Evolutionary conservation across 2,888 invertebrate species (phyloP), one percentile per base, ranked within the genome.

Genomic region (Liodrosophila aerea): DNA sequence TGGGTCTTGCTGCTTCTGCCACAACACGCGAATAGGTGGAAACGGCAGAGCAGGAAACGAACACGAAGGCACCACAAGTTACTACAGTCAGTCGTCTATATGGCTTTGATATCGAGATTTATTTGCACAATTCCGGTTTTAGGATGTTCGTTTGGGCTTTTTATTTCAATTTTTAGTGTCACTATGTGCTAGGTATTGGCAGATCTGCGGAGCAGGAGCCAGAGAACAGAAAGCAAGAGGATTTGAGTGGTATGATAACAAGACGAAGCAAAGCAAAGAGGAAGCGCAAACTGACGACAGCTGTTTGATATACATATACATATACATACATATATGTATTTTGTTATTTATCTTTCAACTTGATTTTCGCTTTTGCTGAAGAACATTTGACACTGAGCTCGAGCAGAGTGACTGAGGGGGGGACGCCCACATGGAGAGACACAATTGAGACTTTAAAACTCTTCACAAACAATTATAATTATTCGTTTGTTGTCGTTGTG

Each of bases 41-140:
- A 34, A 34, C 45, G 53, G 64, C 47, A 41, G 62, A 60, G 45
- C 53, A 51, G 66, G 50, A 76, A 65, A 63, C 51, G 36, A 27
- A 59, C 62, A 66, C 34, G 31, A 30, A 33, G 34, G 27, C 36
- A 43, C 37, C 34, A 52, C 34, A 31, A 33, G 15, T 7, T 31
- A 31, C 33, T 31, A 49, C 30, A 40, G 34, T 18, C 39, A 57
- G 41, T 63, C 51, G 22, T 33, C 57, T 41, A 53, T 61, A 46
- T 41, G 40, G 43, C 49, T 51, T 67, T 70, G 66, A 65, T 81
- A 76, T 75, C 67, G 73, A 77, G 83, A 83, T 83, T 82, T 82
- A 82, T 82, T 82, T 82, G 83, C 83, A 81, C 80, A 77, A 81
- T 82, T 82, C 82, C 84, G 81, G 81, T 83, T 81, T 82, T 73